Conservation (phyloP, 37 sponge, comb jelly and placozoan genomes). For the Dysidea cf. avara region DNA sequence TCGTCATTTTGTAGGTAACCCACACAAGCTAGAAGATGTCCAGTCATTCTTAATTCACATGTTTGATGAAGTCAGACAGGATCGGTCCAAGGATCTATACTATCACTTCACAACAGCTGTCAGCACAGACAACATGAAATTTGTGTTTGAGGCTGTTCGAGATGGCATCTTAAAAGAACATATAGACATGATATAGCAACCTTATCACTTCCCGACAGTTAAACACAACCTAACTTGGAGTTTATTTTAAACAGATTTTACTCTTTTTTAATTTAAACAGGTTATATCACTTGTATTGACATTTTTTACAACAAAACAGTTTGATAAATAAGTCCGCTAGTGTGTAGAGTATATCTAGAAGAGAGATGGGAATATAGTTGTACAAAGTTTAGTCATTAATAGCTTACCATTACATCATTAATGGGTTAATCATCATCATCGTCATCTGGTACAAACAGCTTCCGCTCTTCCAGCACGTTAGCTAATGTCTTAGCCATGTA, state of each 20-base stretch:
- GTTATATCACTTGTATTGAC: too few relatives aligned
- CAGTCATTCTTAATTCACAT: slow-evolving; percentile 74
- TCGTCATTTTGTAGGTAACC: slow-evolving; percentile 64
- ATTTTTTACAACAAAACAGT: too few relatives aligned
- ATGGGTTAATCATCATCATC: slow-evolving; percentile 80
- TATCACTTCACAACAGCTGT: slow-evolving; percentile 95
- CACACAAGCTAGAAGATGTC: slow-evolving; percentile 77
- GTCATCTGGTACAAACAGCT: slow-evolving; percentile 80
- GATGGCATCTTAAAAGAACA: slow-evolving; percentile 80
- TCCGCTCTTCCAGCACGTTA: slow-evolving; percentile 40
- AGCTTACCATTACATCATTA: too few relatives aligned
- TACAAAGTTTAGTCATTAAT: too few relatives aligned
- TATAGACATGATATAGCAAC: slow-evolving; percentile 83
- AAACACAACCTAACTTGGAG: too few relatives aligned
- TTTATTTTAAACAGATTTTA: too few relatives aligned
- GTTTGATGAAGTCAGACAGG: slow-evolving; percentile 80
- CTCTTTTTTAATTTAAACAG: too few relatives aligned
- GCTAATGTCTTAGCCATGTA: slow-evolving; percentile 54
- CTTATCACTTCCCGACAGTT: too few relatives aligned
- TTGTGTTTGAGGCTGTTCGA: slow-evolving; percentile 83
- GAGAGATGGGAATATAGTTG: too few relatives aligned
- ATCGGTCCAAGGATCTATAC: slow-evolving; percentile 68
- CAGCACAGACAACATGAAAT: slow-evolving; percentile 86
- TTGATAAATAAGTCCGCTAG: too few relatives aligned
- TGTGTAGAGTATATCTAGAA: too few relatives aligned